phyloP scores from a whole-genome alignment of 2,888 invertebrate species.

The Rotaria magnacalcarata region DNA sequence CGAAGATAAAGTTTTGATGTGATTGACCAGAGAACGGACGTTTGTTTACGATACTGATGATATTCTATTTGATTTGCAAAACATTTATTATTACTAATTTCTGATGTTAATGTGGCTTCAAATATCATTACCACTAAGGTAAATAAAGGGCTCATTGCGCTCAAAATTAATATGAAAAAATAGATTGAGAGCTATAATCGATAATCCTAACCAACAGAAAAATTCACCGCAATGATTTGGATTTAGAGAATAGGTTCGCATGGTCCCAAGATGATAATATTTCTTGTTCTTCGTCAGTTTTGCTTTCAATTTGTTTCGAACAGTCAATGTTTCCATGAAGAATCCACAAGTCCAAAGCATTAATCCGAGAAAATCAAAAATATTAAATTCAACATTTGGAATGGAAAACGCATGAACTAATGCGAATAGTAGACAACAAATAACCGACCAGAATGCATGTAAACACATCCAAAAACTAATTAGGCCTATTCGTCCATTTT shows the following conservation, averaged over 20 bases:
- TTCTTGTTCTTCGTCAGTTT: background rate
- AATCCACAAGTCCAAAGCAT: background rate
- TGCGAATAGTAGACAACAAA: background rate
- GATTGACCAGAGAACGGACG: background rate
- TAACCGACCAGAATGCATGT: slow-evolving; percentile 2
- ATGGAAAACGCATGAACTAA: background rate
- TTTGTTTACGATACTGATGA: background rate
- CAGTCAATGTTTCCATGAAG: background rate
- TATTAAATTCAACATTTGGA: background rate
- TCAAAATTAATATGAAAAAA: background rate
- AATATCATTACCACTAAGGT: background rate
- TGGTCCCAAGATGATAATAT: slow-evolving; percentile 24
- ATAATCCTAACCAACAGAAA: background rate
- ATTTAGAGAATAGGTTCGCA: background rate
- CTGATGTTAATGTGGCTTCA: background rate
- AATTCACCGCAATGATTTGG: background rate
- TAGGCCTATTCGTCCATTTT: background rate
- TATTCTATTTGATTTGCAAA: background rate
- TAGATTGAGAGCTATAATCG: background rate
- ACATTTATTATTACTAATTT: slow-evolving; percentile 19
- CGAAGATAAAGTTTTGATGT: background rate
- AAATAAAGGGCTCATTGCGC: background rate
- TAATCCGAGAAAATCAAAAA: background rate
- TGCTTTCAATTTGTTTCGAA: background rate
- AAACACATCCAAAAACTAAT: background rate